phyloP scores from a whole-genome alignment of 2,113 vertebrate genomes.

The Ceyx cyanopectus region DNA sequence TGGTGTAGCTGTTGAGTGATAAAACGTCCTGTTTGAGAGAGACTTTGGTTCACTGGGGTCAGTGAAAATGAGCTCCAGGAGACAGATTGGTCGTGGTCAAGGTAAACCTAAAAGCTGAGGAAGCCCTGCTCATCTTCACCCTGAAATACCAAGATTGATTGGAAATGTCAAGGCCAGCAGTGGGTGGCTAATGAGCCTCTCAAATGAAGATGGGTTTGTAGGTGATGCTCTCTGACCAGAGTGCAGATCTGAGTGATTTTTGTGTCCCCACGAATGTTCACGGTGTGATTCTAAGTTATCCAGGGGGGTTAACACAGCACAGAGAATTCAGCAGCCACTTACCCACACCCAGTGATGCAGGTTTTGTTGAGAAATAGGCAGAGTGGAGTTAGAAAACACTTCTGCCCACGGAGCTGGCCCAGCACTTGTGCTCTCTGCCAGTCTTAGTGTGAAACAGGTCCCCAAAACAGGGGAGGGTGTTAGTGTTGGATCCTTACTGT shows the following conservation, averaged over 20 bases:
- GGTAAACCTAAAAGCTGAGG: not conserved
- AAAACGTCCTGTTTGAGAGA: not conserved
- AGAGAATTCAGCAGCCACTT: fast-evolving
- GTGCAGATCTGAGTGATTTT: fast-evolving
- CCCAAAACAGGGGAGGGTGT: fast-evolving
- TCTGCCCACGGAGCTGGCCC: not conserved
- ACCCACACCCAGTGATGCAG: fast-evolving
- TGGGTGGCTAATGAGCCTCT: not conserved
- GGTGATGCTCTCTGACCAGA: not conserved
- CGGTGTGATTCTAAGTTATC: fast-evolving
- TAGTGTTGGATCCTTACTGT: too few species aligned
- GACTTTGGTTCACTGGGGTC: fast-evolving
- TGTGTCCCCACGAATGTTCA: fast-evolving
- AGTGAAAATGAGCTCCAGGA: not conserved
- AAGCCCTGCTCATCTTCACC: not conserved
- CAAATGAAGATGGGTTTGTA: too few species aligned
- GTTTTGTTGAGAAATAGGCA: not conserved
- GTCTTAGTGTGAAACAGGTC: not conserved
- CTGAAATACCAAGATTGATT: fast-evolving
- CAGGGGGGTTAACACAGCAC: fast-evolving
- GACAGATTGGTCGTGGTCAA: not conserved
- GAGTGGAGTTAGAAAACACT: not conserved
- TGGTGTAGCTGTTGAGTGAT: not conserved
- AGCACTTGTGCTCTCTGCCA: not conserved
- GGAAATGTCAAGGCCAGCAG: not conserved